Percentiles rank a stretch among this genome's conserved stretches.
phyloP scores from a whole-genome alignment of 2,797 vertebrate genomes.

The Philypnodon macrostomus region DNA sequence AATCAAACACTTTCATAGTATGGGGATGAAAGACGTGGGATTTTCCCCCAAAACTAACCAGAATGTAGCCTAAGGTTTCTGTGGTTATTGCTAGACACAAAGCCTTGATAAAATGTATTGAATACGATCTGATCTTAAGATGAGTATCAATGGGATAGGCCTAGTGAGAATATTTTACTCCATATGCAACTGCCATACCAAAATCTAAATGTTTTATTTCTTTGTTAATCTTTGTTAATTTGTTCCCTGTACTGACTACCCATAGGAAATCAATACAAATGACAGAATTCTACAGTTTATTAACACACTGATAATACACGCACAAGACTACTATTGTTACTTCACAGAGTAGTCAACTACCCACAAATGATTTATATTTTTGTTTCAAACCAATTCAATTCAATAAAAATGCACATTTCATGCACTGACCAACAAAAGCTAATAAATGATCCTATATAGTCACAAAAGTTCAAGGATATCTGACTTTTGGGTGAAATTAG shows the following conservation, averaged over 20 bases:
- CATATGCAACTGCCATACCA: too few species aligned
- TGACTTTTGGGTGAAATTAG: too few species aligned
- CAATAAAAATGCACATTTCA: slow-evolving; percentile 41
- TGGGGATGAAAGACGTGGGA: not conserved
- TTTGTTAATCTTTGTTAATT: not conserved
- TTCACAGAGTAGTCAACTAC: slow-evolving; percentile 21
- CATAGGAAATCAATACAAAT: slow-evolving; percentile 38
- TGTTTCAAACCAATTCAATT: slow-evolving; percentile 51
- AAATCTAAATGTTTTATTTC: too few species aligned
- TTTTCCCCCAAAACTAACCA: not conserved
- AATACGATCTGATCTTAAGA: too few species aligned
- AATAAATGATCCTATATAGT: slow-evolving; percentile 10
- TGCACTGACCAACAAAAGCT: slow-evolving; percentile 28
- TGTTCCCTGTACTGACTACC: slow-evolving; percentile 21
- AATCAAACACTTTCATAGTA: not conserved
- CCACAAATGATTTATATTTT: slow-evolving; percentile 32
- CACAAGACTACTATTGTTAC: slow-evolving; percentile 21
- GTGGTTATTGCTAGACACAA: not conserved
- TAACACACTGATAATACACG: slow-evolving; percentile 44
- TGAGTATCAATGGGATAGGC: too few species aligned
- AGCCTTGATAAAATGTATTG: not conserved
- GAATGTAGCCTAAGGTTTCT: not conserved
- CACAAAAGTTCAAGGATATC: too few species aligned
- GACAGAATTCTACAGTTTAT: slow-evolving; percentile 18
- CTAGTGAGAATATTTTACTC: too few species aligned